Evolutionary conservation across 2,113 vertebrate species (phyloP).

Genomic region (Cyanoderma ruficeps): DNA sequence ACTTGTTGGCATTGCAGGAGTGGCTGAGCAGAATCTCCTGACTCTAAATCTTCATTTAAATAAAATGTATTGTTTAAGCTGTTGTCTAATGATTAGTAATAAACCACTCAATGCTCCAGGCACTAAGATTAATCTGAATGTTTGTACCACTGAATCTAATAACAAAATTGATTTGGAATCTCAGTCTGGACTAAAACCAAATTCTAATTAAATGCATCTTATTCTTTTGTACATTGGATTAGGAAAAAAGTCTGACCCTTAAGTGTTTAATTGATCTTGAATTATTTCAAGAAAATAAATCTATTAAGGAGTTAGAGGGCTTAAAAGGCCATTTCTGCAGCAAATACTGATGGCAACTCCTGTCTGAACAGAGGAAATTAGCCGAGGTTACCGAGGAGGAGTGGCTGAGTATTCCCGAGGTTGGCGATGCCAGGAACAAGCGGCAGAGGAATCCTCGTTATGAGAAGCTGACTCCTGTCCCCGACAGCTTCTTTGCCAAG

Average conservation of each 20-base stretch:
- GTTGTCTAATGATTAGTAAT: neutral
- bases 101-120: neutral
- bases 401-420: constrained; percentile 98
- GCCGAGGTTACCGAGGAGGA: constrained; percentile 96
- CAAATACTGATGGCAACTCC: neutral
- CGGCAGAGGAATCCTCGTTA: constrained; percentile 94
- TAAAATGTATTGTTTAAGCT: neutral
- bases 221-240: neutral
- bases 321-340: neutral
- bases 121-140: neutral
- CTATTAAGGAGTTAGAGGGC: neutral
- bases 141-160: neutral
- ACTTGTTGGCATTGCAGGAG: neutral
- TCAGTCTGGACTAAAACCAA: neutral
- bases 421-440: constrained; percentile 96
- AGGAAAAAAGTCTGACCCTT: neutral
- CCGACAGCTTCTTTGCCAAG: constrained; percentile 97
- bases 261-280: neutral
- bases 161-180: neutral
- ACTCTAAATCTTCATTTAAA: neutral
- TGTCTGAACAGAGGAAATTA: constrained; percentile 84
- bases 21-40: neutral
- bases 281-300: neutral
- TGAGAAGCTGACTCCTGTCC: constrained; percentile 96
- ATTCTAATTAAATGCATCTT: neutral